A percentile compares a stretch with the other conserved stretches of the same genome.
Conservation (phyloP, 1,140 invertebrate species). For the Eciton burchellii region DNA sequence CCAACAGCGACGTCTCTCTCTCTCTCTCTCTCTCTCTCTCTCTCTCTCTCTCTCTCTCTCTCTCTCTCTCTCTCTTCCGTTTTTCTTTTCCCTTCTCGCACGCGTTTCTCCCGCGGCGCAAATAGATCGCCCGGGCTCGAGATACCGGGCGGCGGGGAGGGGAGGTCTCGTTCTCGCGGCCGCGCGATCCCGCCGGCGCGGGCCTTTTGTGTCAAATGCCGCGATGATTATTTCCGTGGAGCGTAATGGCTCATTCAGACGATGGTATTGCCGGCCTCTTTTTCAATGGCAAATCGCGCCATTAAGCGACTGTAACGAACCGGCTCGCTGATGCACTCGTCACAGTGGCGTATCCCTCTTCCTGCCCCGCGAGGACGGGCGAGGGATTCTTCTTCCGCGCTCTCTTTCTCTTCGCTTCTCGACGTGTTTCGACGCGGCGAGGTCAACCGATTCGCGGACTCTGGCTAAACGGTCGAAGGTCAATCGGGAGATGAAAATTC, state of each 20-base stretch:
- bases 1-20: conserved; percentile 48
- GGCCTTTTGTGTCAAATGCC: conserved; percentile 71
- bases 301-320: conserved; percentile 82
- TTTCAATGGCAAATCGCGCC: conserved; percentile 82
- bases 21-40: conserved; percentile 31
- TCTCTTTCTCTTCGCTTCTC: conserved; percentile 12
- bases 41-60: conserved; percentile 5
- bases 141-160: not conserved
- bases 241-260: conserved; percentile 85
- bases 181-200: conserved; percentile 30
- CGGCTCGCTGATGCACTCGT: conserved; percentile 51
- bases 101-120: conserved; percentile 55
- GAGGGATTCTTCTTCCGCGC: conserved; percentile 24
- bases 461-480: no score
- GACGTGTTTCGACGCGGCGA: no score
- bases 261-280: conserved; percentile 77
- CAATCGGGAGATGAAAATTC: not conserved
- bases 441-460: conserved; percentile 2
- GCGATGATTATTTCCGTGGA: conserved; percentile 85
- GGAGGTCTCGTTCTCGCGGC: conserved; percentile 43
- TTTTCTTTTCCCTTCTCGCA: conserved; percentile 11
- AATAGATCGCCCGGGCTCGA: conserved; percentile 60
- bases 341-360: conserved; percentile 67
- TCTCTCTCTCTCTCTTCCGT: conserved; percentile 25
- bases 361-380: conserved; percentile 13